Base-by-base conservation (phyloP, 2,113 vertebrate genomes). In the Beaufortia kweichowensis region DNA sequence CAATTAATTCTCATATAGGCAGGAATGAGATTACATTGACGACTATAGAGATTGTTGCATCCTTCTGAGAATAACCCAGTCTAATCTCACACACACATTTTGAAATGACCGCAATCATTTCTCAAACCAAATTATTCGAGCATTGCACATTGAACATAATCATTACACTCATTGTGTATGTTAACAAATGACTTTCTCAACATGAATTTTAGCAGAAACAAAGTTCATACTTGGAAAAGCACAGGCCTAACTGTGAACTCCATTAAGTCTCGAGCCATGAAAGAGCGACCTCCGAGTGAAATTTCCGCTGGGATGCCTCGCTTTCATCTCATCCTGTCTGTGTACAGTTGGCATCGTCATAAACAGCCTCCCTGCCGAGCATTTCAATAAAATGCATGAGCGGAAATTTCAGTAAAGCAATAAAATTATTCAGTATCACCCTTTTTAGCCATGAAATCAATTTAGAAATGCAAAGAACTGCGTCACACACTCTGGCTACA, bases 311-410 rank as follows among this genome's bases (percentile, higher is more conserved):
- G 8, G 9, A 35, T 23, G 29, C 29, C 6, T 35, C 53, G 17
- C n/a, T 55, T 55, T 15, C 46, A 19, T 66, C 67, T 17, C 7
- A 11, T 26, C 23, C 8, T 10, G 11, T 21, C 2, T 31, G 24
- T 53, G 17, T 21, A 21, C 41, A 57, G 6, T 39, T 14, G 15
- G 55, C 55, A 2, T n/a, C 33, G 29, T 23, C 35, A 1, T 43
- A 59, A 56, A 72, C 23, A 59, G 26, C 4, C 55, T 39, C 23
- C 55, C 31, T 14, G 15, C 33, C 35, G 28, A 12, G 15, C 15
- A 28, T 57, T 59, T 72, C 35, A 59, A 72, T 43, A 39, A 72
- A 59, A 59, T 8, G 8, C 55, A 71, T 57, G 31, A 71, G 59
- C 24, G 12, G 21, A 59, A 71, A 59, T 59, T 41, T 57, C 53